These are phyloP conservation scores for Diabrotica virgifera DNA, from an alignment of 1,140 invertebrate genomes.

Conservation along the genomic window DNA sequence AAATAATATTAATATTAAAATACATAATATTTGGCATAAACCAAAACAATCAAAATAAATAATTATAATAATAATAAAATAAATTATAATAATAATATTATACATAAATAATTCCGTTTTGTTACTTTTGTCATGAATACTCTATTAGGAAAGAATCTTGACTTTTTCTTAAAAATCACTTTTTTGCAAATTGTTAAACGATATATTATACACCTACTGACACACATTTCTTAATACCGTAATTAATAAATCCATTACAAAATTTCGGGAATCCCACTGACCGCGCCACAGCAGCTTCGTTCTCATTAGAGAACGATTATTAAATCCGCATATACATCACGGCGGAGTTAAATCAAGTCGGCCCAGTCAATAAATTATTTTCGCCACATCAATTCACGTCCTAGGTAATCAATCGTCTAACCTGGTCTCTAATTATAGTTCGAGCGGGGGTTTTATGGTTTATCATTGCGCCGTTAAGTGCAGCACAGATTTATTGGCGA, in stretches of 20 bases:
- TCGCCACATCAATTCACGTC: conserved; percentile 14
- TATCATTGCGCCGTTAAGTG: conserved; percentile 4
- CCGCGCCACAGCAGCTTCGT: not conserved
- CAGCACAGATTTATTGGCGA: not conserved
- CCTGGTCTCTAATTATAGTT: conserved; percentile 10
- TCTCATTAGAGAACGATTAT: conserved; percentile 7
- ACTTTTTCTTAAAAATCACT: too few species aligned
- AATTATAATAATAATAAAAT: too few species aligned
- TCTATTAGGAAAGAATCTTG: too few species aligned
- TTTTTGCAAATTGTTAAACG: too few species aligned
- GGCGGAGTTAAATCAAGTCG: conserved; percentile 7
- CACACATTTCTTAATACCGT: not conserved
- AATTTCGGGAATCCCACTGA: not conserved
- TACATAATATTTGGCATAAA: too few species aligned
- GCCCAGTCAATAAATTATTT: conserved; percentile 13
- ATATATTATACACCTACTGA: too few species aligned
- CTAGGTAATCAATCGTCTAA: conserved; percentile 13
- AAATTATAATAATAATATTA: too few species aligned
- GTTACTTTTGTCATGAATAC: too few species aligned
- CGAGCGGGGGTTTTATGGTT: not conserved
- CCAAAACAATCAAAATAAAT: too few species aligned
- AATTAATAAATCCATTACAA: conserved; percentile 6
- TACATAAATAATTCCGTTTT: too few species aligned
- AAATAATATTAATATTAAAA: too few species aligned
- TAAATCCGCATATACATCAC: conserved; percentile 5